phyloP scores from a whole-genome alignment of 2,113 vertebrate species.

The Mesoclemmys tuberculata region DNA sequence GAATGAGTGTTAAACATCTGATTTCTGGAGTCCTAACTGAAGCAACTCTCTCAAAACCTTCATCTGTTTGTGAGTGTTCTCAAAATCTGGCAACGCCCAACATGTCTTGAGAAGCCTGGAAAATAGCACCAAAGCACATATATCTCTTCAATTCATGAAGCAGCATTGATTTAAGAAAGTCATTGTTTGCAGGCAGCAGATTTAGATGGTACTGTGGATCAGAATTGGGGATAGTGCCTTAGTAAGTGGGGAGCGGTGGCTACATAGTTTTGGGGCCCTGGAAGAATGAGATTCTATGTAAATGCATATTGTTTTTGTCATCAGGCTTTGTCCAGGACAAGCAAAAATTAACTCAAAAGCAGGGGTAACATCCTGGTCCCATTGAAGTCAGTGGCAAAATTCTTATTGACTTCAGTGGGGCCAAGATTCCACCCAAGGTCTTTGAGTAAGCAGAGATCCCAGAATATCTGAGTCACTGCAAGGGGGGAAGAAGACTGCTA shows the following conservation, averaged over 20 bases:
- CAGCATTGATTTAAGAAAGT: background rate
- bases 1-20: background rate
- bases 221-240: background rate
- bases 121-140: background rate
- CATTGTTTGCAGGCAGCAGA: background rate
- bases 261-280: background rate
- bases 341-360: background rate
- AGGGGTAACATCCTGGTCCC: background rate
- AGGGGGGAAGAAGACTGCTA: background rate
- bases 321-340: background rate
- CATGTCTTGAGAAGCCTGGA: background rate
- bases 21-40: background rate
- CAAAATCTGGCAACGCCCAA: background rate
- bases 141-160: background rate
- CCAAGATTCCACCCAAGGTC: background rate
- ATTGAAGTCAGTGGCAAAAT: background rate
- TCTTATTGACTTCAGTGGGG: background rate
- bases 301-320: background rate
- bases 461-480: background rate
- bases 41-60: background rate
- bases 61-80: background rate
- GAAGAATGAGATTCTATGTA: background rate
- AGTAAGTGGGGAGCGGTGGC: background rate
- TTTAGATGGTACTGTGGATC: background rate
- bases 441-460: background rate